Evolutionary conservation across 2,797 vertebrate species (phyloP), one percentile per base, ranked within the genome.

Genomic region (Rhinoraja longicauda): DNA sequence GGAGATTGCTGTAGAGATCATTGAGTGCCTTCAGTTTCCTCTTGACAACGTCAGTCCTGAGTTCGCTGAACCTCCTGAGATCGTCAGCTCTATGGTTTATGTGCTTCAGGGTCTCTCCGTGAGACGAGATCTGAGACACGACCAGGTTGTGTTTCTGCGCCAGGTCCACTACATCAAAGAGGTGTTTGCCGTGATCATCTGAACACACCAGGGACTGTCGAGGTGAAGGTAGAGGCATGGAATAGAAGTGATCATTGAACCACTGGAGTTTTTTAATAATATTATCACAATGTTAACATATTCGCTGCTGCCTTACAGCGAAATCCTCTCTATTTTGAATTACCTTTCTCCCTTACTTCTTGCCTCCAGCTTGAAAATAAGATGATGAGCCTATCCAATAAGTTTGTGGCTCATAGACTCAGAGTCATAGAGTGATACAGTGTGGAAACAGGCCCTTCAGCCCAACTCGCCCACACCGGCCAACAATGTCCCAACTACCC

Each of bases 111-210:
- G 95, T 96, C 93, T 97, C 97, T 19, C 96, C 97, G 1, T 96
- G 97, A 79, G 96, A 95, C 0, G 95, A 96, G 94, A 98, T 96
- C 94, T 97, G 98, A 0, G 97, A 96, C 93, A 98, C 97, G 94
- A 98, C 88, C 73, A 99, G 96, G 70, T 97, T 96, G 77, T 98
- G 98, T 73, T 97, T 97, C 95, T 98, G 98, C 9, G 98, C 96
- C 92, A 98, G 95, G 93, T 97, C 96, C 82, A 96, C 96, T 26
- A 96, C 96, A 93, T 98, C 97, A 0, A 96, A 94, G 84, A 98
- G 96, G 94, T 98, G 97, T 93, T 96, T 98, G 62, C 97, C 98
- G 93, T 95, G 94, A 2, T 97, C 96, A 81, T 95, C 95, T 13
- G 97, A 97, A 79, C 93, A 95, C 90, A 96, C 95, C 93, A 96